phyloP scores from a whole-genome alignment of 2,113 vertebrate species.

The Heliornis fulica region DNA sequence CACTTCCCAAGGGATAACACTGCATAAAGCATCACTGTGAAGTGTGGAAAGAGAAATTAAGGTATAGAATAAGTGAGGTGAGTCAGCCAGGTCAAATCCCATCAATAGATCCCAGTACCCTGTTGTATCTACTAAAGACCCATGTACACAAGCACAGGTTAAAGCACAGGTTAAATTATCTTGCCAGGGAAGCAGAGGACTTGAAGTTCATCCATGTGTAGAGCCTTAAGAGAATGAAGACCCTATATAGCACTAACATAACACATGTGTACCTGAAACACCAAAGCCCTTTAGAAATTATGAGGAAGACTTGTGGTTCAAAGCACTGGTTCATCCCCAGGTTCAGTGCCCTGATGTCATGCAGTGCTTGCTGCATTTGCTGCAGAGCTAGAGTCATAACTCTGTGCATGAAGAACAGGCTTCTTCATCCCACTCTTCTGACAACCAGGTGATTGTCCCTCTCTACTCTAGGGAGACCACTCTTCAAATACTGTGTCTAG shows the following conservation, averaged over 20 bases:
- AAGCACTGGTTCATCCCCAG: rapidly evolving
- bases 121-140: not conserved
- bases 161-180: too few relatives aligned
- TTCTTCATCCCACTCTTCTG: rapidly evolving
- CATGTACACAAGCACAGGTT: too few relatives aligned
- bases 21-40: not conserved
- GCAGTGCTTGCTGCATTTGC: rapidly evolving
- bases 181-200: not conserved
- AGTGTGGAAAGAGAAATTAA: not conserved
- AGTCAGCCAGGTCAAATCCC: not conserved
- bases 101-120: not conserved
- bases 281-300: not conserved
- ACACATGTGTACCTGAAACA: rapidly evolving
- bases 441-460: not conserved
- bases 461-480: too few relatives aligned
- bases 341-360: rapidly evolving
- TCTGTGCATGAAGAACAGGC: rapidly evolving
- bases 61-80: not conserved
- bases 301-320: not conserved
- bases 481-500: too few relatives aligned
- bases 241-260: rapidly evolving
- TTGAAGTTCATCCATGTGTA: not conserved
- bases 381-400: not conserved
- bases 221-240: not conserved
- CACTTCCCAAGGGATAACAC: not conserved